Evolutionary conservation across 2,797 vertebrate species (phyloP).

Genomic region (Coregonus sp.): DNA sequence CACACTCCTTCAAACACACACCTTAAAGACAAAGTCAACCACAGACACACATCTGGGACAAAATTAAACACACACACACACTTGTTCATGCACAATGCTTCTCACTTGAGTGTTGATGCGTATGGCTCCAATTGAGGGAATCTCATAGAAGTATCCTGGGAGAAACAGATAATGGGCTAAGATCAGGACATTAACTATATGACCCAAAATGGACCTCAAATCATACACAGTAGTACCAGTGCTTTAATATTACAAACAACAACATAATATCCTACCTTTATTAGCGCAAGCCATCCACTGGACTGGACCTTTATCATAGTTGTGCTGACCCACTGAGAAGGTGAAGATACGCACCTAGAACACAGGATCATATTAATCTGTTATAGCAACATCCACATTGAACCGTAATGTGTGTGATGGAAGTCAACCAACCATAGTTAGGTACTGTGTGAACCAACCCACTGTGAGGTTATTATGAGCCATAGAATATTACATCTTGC

Average conservation of each 20-base stretch:
- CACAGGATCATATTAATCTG: conserved; percentile 13
- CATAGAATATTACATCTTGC: not conserved
- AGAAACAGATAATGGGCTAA: conserved; percentile 25
- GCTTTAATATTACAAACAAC: not conserved
- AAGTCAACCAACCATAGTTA: not conserved
- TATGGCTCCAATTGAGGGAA: conserved; percentile 97
- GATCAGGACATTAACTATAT: not conserved
- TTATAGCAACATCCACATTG: not conserved
- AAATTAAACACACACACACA: not conserved
- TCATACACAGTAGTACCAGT: no score
- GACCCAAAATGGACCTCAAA: not conserved
- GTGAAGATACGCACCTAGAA: conserved; percentile 94
- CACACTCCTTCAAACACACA: not conserved
- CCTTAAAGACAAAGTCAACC: not conserved
- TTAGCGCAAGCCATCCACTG: conserved; percentile 99
- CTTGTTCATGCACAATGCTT: not conserved
- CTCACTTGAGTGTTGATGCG: conserved; percentile 97
- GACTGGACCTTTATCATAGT: conserved; percentile 97
- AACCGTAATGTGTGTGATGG: not conserved
- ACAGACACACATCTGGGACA: not conserved
- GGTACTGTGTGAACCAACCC: no score
- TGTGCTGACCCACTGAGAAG: conserved; percentile 98
- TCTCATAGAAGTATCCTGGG: conserved; percentile 98
- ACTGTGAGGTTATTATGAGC: not conserved
- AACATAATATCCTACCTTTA: conserved; percentile 80